These are phyloP conservation scores for Parasteatoda tepidariorum DNA, from an alignment of 1,140 invertebrate species.

Conservation along the genomic window DNA sequence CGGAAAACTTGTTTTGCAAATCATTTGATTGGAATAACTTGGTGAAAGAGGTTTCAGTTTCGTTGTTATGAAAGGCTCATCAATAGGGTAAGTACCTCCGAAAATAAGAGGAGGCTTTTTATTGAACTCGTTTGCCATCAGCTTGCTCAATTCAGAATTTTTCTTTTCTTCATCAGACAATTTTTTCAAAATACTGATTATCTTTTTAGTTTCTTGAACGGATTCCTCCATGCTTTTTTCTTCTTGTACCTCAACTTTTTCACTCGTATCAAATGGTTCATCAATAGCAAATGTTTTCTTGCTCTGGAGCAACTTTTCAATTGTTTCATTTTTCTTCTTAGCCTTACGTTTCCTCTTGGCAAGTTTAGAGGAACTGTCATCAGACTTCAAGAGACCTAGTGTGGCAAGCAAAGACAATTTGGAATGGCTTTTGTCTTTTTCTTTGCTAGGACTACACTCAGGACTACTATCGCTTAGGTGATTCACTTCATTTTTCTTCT, in stretches of 20 bases:
- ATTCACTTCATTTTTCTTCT: constrained; percentile 5
- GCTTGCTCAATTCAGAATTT: constrained; percentile 34
- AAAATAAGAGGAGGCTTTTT: constrained; percentile 76
- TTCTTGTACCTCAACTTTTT: not conserved
- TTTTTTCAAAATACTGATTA: constrained; percentile 35
- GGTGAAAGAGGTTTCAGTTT: not conserved
- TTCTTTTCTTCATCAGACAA: constrained; percentile 47
- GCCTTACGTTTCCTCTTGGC: constrained; percentile 28
- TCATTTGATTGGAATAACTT: not conserved
- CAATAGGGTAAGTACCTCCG: constrained; percentile 77
- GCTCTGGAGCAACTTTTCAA: constrained; percentile 33
- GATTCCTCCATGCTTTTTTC: constrained; percentile 35
- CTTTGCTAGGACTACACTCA: constrained; percentile 47
- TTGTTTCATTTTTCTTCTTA: constrained; percentile 50
- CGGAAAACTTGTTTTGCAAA: not conserved
- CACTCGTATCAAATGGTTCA: constrained; percentile 28
- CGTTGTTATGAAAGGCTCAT: constrained; percentile 63
- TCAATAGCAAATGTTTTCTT: constrained; percentile 51
- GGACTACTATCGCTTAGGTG: constrained; percentile 40
- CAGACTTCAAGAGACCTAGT: constrained; percentile 11
- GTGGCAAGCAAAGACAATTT: constrained; percentile 13
- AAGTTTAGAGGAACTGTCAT: not conserved
- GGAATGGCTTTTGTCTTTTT: not conserved
- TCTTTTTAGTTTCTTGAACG: constrained; percentile 42
- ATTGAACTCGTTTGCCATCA: constrained; percentile 45